phyloP scores from a whole-genome alignment of 2,113 vertebrate species.

The Chlamydotis undulata region DNA sequence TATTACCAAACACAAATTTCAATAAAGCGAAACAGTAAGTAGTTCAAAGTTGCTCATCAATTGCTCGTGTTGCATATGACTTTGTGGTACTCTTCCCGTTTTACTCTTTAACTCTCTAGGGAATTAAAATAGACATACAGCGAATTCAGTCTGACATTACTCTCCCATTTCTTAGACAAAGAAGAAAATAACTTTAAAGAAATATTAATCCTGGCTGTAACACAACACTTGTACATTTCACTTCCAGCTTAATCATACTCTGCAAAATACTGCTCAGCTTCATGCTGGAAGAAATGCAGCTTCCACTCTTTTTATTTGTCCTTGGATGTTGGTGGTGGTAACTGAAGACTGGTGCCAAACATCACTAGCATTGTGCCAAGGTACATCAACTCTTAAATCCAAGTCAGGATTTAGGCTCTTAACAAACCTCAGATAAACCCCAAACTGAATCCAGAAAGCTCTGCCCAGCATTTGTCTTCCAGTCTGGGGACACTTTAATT shows the following conservation, averaged over 20 bases:
- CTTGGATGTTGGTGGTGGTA: neutral
- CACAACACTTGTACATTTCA: neutral
- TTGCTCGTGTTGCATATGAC: neutral
- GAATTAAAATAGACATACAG: neutral
- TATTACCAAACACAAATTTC: neutral
- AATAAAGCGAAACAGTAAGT: neutral
- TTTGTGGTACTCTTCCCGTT: neutral
- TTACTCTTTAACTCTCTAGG: neutral
- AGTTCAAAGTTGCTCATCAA: neutral
- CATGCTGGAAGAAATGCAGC: neutral
- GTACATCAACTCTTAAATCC: neutral
- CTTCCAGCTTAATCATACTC: neutral
- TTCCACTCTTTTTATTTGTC: neutral
- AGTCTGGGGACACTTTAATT: fast-evolving
- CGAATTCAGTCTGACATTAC: neutral
- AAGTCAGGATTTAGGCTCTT: neutral
- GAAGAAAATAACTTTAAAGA: neutral
- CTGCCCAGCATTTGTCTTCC: neutral
- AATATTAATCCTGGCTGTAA: neutral
- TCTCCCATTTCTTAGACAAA: neutral
- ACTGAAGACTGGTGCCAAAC: neutral
- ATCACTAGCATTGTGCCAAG: neutral
- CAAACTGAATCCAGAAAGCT: neutral
- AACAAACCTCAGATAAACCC: neutral
- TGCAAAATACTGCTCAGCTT: neutral